Base-by-base conservation (phyloP, 2,797 vertebrate species). In the Gadopsis bispinosus region DNA sequence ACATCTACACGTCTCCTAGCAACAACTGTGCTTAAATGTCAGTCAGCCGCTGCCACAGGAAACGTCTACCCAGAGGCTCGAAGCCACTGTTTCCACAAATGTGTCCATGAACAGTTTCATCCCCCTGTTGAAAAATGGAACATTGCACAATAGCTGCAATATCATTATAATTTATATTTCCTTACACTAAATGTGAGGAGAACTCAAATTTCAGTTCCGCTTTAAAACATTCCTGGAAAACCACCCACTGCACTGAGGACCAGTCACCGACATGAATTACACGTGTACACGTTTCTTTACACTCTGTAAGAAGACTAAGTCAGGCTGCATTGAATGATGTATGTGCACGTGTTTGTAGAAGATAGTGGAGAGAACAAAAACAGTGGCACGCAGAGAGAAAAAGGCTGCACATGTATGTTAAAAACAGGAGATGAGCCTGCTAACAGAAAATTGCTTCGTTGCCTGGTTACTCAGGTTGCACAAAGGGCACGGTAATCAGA, bases 381-480 rank as follows among this genome's bases (percentile, higher is more conserved):
- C 59, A 35, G 77, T 17, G 56, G 41, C 11, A 45, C 50, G 22
- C 51, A 53, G 16, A 63, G n/a, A 54, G 19, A 37, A 26, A 43
- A 16, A 66, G 19, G 55, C 55, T 73, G 17, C 5, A 17, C 39
- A 51, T 35, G 73, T 43, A 61, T 79, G 69, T 61, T 70, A 73
- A 73, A 76, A 31, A 74, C 69, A 67, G 55, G 58, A 50, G 54
- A 58, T 35, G 17, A 67, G 70, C 48, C 54, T 81, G 80, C 79
- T 71, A 59, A 70, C 66, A 83, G 54, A 61, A 65, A 77, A 90
- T 67, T 69, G 79, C 73, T 53, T 47, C 67, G 90, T 92, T 92
- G 87, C 91, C 81, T 87, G 79, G 90, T 87, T 87, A 92, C 92
- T 75, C 76, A 79, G 81, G 89, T 85, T 81, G 82, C n/a, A 79